These are phyloP conservation scores for Ophion slaviceki DNA, from an alignment of 2,888 invertebrate species.

Conservation along the genomic window DNA sequence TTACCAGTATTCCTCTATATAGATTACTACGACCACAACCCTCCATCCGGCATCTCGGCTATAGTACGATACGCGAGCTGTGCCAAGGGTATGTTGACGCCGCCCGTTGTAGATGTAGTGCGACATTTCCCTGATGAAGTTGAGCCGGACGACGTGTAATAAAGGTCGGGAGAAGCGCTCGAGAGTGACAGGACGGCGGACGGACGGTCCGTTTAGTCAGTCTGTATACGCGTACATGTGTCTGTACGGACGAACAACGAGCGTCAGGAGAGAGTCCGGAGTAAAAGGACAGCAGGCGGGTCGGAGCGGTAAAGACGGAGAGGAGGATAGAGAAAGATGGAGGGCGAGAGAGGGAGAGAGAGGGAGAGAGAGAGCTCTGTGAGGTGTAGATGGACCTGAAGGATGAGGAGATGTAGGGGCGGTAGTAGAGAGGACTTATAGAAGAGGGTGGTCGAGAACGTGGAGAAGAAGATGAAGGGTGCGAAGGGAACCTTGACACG, in stretches of 20 bases:
- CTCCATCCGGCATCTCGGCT: conserved; percentile 24
- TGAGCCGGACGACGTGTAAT: conserved; percentile 82
- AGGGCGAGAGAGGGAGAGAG: conserved; percentile 35
- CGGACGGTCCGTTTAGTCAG: conserved; percentile 69
- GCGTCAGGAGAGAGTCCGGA: conserved; percentile 46
- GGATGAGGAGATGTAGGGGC: conserved; percentile 63
- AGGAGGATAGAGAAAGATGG: conserved; percentile 27
- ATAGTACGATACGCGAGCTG: conserved; percentile 48
- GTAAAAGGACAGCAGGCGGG: conserved; percentile 60
- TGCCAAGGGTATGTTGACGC: conserved; percentile 77
- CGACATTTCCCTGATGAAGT: conserved; percentile 81
- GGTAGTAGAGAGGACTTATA: conserved; percentile 48
- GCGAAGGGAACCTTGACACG: conserved; percentile 75
- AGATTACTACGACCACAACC: conserved; percentile 7
- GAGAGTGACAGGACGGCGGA: conserved; percentile 65
- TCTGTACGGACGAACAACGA: conserved; percentile 58
- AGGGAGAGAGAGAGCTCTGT: conserved; percentile 60
- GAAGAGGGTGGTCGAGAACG: conserved; percentile 60
- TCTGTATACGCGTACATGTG: conserved; percentile 14
- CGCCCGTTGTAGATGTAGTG: conserved; percentile 72
- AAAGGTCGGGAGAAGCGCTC: conserved; percentile 78
- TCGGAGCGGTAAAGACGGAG: conserved; percentile 50
- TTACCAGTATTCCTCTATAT: not conserved
- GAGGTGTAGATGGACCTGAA: conserved; percentile 57
- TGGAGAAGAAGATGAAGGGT: conserved; percentile 70